Evolutionary conservation across 1,140 invertebrate species (phyloP).

Genomic region (Caenorhabditis elegans): WBcel235 BX284602.5:6546001-6546500

Average conservation of each 20-base stretch:
- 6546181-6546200: constrained; percentile 12
- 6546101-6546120: constrained; percentile 1
- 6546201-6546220: neutral
- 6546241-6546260: neutral
- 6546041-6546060: neutral
- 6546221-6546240: neutral
- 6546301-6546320: constrained; percentile 17
- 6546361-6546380: constrained; percentile 15
- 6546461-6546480: too few relatives aligned
- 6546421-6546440: too few relatives aligned
- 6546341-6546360: neutral
- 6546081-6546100: constrained; percentile 19
- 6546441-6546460: too few relatives aligned
- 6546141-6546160: neutral
- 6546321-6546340: neutral
- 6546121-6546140: neutral
- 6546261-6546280: constrained; percentile 26
- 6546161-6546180: neutral
- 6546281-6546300: constrained; percentile 31
- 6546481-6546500: too few relatives aligned
- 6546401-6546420: neutral
- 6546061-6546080: neutral
- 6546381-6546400: neutral
- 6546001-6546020: too few relatives aligned
- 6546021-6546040: too few relatives aligned